phyloP scores from a whole-genome alignment of 2,113 vertebrate species.

The Gnathonemus longibarbis region DNA sequence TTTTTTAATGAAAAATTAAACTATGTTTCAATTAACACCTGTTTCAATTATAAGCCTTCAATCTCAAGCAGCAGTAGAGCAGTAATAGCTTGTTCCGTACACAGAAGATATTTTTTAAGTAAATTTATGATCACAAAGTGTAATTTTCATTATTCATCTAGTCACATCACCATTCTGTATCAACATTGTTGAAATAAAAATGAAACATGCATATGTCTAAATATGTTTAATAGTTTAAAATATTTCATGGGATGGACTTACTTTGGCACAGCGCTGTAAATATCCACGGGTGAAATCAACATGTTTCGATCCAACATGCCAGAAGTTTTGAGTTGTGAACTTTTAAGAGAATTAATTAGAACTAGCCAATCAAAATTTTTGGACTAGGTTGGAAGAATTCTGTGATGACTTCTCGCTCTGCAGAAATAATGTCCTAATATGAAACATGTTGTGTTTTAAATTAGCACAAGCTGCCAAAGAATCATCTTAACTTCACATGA shows the following conservation, averaged over 20 bases:
- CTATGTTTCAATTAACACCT: background rate
- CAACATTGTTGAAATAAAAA: background rate
- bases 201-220: background rate
- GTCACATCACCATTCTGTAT: background rate
- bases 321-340: background rate
- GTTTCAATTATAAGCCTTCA: background rate
- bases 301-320: background rate
- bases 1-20: background rate
- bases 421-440: background rate
- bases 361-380: background rate
- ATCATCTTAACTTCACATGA: slow-evolving; percentile 13
- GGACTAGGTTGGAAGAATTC: background rate
- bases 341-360: background rate
- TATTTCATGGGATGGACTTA: background rate
- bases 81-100: background rate
- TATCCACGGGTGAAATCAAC: background rate
- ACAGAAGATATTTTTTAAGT: background rate
- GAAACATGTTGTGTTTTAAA: background rate
- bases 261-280: background rate
- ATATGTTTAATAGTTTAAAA: background rate
- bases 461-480: background rate
- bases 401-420: background rate
- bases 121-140: background rate
- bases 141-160: background rate
- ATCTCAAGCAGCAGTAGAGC: background rate